Evolutionary conservation across 2,888 invertebrate species (phyloP).

Genomic region (Latrodectus hesperus): DNA sequence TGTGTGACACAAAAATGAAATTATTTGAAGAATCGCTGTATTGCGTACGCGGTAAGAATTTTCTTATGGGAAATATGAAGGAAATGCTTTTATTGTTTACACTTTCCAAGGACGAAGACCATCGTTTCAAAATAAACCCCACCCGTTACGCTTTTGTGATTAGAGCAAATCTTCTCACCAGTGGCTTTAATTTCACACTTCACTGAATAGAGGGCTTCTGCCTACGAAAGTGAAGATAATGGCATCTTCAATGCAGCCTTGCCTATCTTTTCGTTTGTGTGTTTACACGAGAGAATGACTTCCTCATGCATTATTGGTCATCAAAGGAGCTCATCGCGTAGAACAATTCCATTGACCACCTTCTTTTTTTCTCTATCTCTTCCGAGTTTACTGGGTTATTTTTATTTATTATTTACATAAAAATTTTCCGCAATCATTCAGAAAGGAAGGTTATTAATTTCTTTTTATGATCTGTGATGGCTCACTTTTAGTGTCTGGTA

Average conservation of each 20-base stretch:
- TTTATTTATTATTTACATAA: background rate
- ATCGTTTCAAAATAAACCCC: slow-evolving; percentile 23
- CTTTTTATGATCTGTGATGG: background rate
- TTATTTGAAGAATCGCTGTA: background rate
- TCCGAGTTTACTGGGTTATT: background rate
- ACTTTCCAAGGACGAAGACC: slow-evolving; percentile 20
- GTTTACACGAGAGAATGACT: slow-evolving; percentile 41
- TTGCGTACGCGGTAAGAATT: slow-evolving; percentile 25
- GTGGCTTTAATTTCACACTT: slow-evolving; percentile 41
- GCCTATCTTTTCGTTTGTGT: slow-evolving; percentile 27
- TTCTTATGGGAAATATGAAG: slow-evolving; percentile 18
- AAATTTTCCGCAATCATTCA: background rate
- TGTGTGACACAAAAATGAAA: background rate
- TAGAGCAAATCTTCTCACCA: slow-evolving; percentile 29
- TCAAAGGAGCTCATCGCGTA: slow-evolving; percentile 39
- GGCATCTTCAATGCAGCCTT: slow-evolving; percentile 20
- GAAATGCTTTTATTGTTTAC: slow-evolving; percentile 30
- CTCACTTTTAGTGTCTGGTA: background rate
- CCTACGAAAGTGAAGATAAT: slow-evolving; percentile 28
- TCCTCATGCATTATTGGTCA: slow-evolving; percentile 39
- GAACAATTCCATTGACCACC: slow-evolving; percentile 14
- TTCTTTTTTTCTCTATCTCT: slow-evolving; percentile 5
- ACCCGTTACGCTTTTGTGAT: slow-evolving; percentile 36
- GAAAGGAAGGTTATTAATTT: background rate
- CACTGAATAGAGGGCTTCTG: slow-evolving; percentile 24